Percentiles rank a stretch among this genome's conserved stretches.
phyloP scores from a whole-genome alignment of 64 coral and sea anemone species.

The Montipora sp. region DNA sequence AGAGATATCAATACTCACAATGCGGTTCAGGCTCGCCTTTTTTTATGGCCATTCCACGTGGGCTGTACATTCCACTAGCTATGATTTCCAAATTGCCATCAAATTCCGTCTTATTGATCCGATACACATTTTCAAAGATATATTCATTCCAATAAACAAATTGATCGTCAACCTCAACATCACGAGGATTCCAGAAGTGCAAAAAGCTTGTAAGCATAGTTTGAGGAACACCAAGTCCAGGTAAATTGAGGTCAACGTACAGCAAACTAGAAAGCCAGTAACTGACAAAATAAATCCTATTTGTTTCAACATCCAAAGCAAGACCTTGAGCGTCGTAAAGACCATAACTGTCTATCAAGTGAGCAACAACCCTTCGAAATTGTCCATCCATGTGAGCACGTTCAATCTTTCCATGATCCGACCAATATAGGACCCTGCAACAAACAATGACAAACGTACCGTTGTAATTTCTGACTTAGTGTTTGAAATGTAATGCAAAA shows the following conservation, averaged over 20 bases:
- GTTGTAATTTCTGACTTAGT: not conserved
- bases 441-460: not conserved
- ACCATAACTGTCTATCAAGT: not conserved
- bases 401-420: not conserved
- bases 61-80: not conserved
- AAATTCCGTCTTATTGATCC: not conserved
- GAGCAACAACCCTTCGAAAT: not conserved
- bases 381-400: constrained; percentile 31
- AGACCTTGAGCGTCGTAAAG: not conserved
- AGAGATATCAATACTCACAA: not conserved
- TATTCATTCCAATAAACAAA: constrained; percentile 29
- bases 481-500: not conserved
- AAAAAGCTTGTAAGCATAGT: not conserved
- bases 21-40: not conserved
- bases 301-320: constrained; percentile 17
- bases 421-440: constrained; percentile 23
- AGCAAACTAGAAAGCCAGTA: not conserved
- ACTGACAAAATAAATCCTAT: constrained; percentile 45
- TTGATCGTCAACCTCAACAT: constrained; percentile 5
- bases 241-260: not conserved
- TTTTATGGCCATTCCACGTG: not conserved
- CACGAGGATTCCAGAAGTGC: not conserved
- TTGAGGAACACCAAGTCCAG: not conserved
- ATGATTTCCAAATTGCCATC: not conserved
- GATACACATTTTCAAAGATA: not conserved